Conservation (phyloP, 2,797 vertebrate genomes). For the Sphaeramia orbicularis region DNA sequence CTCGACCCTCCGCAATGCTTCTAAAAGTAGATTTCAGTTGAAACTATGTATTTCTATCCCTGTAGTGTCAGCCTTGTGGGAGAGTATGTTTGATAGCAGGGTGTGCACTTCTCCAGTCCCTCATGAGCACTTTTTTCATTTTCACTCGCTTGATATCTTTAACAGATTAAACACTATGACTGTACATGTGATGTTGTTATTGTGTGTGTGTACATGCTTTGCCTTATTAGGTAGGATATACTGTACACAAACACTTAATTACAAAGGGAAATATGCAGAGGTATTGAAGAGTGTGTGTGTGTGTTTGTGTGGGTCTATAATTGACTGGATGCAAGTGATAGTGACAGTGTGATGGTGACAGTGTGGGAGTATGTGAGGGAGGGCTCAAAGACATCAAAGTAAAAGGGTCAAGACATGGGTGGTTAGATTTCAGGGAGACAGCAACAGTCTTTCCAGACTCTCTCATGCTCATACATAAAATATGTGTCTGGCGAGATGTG, state of each 20-base stretch:
- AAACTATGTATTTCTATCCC: constrained; percentile 55
- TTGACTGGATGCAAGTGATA: constrained; percentile 10
- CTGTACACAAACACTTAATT: not conserved
- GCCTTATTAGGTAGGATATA: not conserved
- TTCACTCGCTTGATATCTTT: constrained; percentile 39
- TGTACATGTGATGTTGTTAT: constrained; percentile 4
- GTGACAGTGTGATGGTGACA: constrained; percentile 34
- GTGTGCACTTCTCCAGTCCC: constrained; percentile 24
- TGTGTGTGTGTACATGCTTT: constrained; percentile 9
- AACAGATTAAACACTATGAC: constrained; percentile 16
- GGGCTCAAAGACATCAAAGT: constrained; percentile 60
- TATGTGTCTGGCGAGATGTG: constrained; percentile 45
- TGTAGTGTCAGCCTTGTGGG: constrained; percentile 49
- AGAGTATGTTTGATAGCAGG: constrained; percentile 22
- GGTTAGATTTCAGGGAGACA: constrained; percentile 49
- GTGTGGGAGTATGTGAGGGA: constrained; percentile 34
- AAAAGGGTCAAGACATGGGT: constrained; percentile 38
- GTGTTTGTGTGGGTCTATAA: constrained; percentile 11
- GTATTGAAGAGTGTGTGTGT: constrained; percentile 27
- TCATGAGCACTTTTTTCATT: constrained; percentile 19
- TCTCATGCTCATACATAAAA: constrained; percentile 31
- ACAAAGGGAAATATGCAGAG: constrained; percentile 13
- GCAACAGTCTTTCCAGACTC: constrained; percentile 36
- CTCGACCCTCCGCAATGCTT: constrained; percentile 53
- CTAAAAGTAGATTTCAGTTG: constrained; percentile 68